These are phyloP conservation scores for human DNA, from an alignment of 2,113 vertebrate genomes.

Conservation along the genomic window GRCh38 chr7:98778501-98779000, in stretches of 20 bases:
- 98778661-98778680: no score
- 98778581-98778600: background rate
- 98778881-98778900: no score
- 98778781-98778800: background rate
- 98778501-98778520: background rate
- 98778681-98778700: no score
- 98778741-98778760: background rate
- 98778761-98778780: background rate
- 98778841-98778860: background rate
- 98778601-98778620: background rate
- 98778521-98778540: rapidly evolving
- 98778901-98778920: no score
- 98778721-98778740: background rate
- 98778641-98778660: background rate
- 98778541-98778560: background rate
- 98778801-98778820: background rate
- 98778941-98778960: no score
- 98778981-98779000: no score
- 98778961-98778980: no score
- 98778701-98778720: background rate
- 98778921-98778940: no score
- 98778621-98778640: background rate
- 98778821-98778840: background rate
- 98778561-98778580: background rate
- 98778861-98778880: no score